Conservation (phyloP, 1,140 invertebrate species). For the Bicyclus anynana region DNA sequence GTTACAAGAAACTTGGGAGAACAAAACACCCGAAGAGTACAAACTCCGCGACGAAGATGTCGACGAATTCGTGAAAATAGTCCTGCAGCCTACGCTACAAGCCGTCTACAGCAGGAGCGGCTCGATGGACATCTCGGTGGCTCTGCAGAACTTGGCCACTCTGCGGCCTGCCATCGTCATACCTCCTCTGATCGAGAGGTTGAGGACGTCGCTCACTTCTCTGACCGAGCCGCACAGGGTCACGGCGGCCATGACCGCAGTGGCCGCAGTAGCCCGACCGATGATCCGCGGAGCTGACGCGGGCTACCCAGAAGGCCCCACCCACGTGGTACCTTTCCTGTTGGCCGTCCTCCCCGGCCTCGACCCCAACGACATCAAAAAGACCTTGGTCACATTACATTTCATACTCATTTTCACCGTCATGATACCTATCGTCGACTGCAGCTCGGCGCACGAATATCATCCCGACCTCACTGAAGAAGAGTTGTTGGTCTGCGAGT, state of each 20-base stretch:
- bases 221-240: slow-evolving; percentile 92
- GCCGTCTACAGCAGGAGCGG: slow-evolving; percentile 89
- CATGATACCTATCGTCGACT: slow-evolving; percentile 90
- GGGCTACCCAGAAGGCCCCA: slow-evolving; percentile 86
- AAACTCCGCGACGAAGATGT: slow-evolving; percentile 90
- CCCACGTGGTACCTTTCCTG: slow-evolving; percentile 89
- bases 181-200: slow-evolving; percentile 88
- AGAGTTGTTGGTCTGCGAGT: slow-evolving; percentile 86
- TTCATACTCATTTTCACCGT: slow-evolving; percentile 87
- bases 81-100: slow-evolving; percentile 83
- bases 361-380: slow-evolving; percentile 93
- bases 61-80: slow-evolving; percentile 87
- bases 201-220: slow-evolving; percentile 88
- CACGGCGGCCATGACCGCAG: slow-evolving; percentile 87
- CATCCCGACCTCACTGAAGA: slow-evolving; percentile 86
- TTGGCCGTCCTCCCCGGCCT: slow-evolving; percentile 90
- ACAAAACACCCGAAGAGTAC: slow-evolving; percentile 81
- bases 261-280: slow-evolving; percentile 83
- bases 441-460: slow-evolving; percentile 83
- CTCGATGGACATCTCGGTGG: slow-evolving; percentile 80
- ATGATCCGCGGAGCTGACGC: slow-evolving; percentile 82
- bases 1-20: slow-evolving; percentile 80
- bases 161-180: slow-evolving; percentile 90
- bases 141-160: slow-evolving; percentile 86
- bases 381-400: slow-evolving; percentile 88